Evolutionary conservation across 2,113 vertebrate species (phyloP).

Genomic region (Apodemus speciosus): DNA sequence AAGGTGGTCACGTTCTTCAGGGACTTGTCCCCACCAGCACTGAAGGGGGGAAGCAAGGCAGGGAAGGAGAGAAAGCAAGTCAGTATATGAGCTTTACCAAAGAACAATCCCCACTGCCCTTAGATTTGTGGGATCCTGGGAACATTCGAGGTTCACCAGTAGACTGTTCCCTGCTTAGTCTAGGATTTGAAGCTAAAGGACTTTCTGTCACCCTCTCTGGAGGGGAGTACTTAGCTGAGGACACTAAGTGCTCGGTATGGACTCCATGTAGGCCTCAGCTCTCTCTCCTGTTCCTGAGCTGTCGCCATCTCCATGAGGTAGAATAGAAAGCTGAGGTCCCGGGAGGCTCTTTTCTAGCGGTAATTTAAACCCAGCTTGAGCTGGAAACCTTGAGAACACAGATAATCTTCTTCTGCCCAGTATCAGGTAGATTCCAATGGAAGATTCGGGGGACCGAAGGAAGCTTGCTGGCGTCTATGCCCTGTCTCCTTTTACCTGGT

Average conservation of each 20-base stretch:
- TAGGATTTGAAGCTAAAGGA: background rate
- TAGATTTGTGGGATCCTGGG: background rate
- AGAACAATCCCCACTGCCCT: background rate
- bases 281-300: background rate
- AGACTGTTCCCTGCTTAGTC: background rate
- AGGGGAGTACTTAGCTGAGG: background rate
- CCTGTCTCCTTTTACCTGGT: background rate
- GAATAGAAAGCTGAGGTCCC: background rate
- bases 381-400: background rate
- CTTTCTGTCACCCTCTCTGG: background rate
- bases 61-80: background rate
- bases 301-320: background rate
- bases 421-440: background rate
- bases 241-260: too few species aligned
- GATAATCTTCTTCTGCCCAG: background rate
- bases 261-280: background rate
- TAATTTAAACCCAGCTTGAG: background rate
- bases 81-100: background rate
- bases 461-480: background rate
- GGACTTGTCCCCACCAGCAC: slow-evolving; percentile 90
- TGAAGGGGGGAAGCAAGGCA: slow-evolving; percentile 76
- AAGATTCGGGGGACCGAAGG: background rate
- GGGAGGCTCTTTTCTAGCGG: background rate
- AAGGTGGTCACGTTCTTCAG: slow-evolving; percentile 91
- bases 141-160: background rate